A percentile compares a stretch with the other conserved stretches of the same genome.
phyloP scores from a whole-genome alignment of 2,113 vertebrate species.

The Laticauda laticaudata region DNA sequence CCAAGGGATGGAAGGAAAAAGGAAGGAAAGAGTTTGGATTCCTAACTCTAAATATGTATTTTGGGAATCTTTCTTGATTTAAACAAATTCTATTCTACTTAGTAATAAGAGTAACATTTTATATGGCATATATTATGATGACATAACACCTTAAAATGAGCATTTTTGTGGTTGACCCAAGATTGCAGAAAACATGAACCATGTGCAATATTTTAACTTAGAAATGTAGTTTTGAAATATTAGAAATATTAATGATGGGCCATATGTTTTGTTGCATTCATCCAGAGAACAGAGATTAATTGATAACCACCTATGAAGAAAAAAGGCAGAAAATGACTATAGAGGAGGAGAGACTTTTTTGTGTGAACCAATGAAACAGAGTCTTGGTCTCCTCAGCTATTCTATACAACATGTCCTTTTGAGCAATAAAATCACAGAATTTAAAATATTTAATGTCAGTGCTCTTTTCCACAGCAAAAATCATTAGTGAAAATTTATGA shows the following conservation, averaged over 20 bases:
- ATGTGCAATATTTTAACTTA: background rate
- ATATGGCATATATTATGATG: background rate
- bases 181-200: background rate
- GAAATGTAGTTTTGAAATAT: background rate
- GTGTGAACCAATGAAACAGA: background rate
- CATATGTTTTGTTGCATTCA: accelerated
- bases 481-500: background rate
- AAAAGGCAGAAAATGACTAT: background rate
- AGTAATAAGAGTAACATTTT: background rate
- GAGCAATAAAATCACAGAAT: background rate
- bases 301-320: background rate
- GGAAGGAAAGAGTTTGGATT: background rate
- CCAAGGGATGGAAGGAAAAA: background rate
- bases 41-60: background rate
- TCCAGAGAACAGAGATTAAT: background rate
- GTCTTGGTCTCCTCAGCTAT: background rate
- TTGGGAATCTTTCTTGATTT: background rate
- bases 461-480: background rate
- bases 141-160: background rate
- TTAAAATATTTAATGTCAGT: background rate
- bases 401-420: background rate
- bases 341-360: background rate
- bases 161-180: background rate
- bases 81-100: background rate
- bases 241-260: background rate